These are phyloP conservation scores for Argyresthia albistria DNA, from an alignment of 2,888 invertebrate species.

Conservation along the genomic window DNA sequence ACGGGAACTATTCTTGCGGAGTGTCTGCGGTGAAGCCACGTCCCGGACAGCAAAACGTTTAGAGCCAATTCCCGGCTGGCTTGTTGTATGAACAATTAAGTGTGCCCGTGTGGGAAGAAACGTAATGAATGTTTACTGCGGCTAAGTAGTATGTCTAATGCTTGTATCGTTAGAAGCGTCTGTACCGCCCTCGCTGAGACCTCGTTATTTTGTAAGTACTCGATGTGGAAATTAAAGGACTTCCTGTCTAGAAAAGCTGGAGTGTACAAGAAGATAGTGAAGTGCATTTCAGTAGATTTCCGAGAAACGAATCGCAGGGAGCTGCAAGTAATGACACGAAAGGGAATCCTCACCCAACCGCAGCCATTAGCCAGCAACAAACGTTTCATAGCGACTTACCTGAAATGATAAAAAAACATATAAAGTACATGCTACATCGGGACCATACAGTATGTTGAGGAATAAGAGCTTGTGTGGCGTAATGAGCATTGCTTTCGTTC, in stretches of 20 bases:
- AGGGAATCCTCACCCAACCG: slow-evolving; percentile 46
- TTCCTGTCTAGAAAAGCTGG: background rate
- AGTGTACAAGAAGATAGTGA: background rate
- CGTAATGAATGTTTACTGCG: slow-evolving; percentile 54
- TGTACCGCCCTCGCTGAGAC: background rate
- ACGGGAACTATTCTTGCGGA: slow-evolving; percentile 34
- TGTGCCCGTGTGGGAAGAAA: slow-evolving; percentile 53
- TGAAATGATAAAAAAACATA: slow-evolving; percentile 65
- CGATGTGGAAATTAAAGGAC: background rate
- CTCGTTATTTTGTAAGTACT: too few relatives aligned
- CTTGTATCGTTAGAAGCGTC: slow-evolving; percentile 19
- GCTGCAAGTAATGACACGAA: slow-evolving; percentile 30
- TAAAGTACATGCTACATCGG: slow-evolving; percentile 58
- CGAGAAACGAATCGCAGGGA: too few relatives aligned
- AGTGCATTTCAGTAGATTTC: too few relatives aligned
- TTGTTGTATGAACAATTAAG: slow-evolving; percentile 70
- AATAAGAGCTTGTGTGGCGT: slow-evolving; percentile 61
- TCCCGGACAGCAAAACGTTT: slow-evolving; percentile 58
- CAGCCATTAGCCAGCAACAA: slow-evolving; percentile 43
- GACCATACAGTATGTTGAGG: slow-evolving; percentile 63
- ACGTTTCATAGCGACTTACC: slow-evolving; percentile 47
- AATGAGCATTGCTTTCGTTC: slow-evolving; percentile 64
- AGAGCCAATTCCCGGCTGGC: slow-evolving; percentile 63
- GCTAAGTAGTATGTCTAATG: slow-evolving; percentile 42
- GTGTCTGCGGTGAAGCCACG: slow-evolving; percentile 52